Conservation (phyloP, 2,113 vertebrate species). For the Turdus rufiventris region DNA sequence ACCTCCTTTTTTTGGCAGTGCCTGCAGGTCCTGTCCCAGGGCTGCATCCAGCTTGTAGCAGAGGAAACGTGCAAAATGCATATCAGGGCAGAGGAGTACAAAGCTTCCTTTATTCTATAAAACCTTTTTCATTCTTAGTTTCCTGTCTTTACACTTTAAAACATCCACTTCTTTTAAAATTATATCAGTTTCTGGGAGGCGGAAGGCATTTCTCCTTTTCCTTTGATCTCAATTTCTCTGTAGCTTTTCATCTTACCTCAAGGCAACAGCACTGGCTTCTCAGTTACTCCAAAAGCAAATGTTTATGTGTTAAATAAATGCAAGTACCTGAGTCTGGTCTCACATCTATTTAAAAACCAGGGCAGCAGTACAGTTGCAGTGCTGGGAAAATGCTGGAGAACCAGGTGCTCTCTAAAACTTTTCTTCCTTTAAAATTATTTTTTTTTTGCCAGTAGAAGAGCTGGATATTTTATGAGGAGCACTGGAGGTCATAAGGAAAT, state of each 20-base stretch:
- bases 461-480: not conserved
- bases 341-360: not conserved
- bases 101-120: constrained; percentile 12
- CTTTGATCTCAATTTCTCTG: not conserved
- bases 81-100: not conserved
- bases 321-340: not conserved
- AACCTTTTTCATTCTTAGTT: not conserved
- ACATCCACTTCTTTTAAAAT: not conserved
- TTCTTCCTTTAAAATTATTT: not conserved
- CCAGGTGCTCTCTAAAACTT: not conserved
- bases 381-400: not conserved
- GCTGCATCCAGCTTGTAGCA: not conserved
- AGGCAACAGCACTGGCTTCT: not conserved
- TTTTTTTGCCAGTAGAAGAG: not conserved
- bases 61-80: not conserved
- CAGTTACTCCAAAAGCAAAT: not conserved
- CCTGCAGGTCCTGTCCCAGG: not conserved
- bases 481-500: not conserved
- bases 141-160: constrained; percentile 30
- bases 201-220: not conserved
- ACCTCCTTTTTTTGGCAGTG: accelerated
- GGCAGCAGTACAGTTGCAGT: not conserved
- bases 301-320: not conserved
- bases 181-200: not conserved
- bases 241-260: constrained; percentile 6